phyloP scores from a whole-genome alignment of 2,888 invertebrate species.

The Pycnomerus fuliginosus region DNA sequence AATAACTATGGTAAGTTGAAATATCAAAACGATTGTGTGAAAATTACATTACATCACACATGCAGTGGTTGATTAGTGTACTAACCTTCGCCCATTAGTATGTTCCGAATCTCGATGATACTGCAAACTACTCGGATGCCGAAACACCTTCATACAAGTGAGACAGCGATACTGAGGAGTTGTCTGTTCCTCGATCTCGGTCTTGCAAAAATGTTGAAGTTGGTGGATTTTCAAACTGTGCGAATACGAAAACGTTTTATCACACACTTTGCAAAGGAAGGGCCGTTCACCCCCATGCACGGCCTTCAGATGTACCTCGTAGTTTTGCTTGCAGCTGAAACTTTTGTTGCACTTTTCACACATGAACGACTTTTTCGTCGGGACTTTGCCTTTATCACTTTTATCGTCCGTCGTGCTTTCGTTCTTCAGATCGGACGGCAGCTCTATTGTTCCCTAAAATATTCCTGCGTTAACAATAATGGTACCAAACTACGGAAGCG shows the following conservation, averaged over 20 bases:
- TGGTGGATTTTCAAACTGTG: slow-evolving; percentile 61
- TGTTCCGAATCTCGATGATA: slow-evolving; percentile 70
- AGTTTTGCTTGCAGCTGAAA: slow-evolving; percentile 62
- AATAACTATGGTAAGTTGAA: no score
- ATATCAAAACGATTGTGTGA: no score
- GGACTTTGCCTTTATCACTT: not conserved
- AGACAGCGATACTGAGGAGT: slow-evolving; percentile 62
- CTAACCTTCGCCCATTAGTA: slow-evolving; percentile 32
- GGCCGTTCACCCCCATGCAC: slow-evolving; percentile 60
- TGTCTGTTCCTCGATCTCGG: slow-evolving; percentile 32
- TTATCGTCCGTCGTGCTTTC: no score
- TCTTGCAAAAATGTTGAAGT: slow-evolving; percentile 49
- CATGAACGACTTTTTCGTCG: slow-evolving; percentile 32
- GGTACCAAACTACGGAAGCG: no score
- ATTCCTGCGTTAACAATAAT: no score
- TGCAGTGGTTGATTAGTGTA: no score
- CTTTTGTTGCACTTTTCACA: slow-evolving; percentile 63
- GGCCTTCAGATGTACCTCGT: slow-evolving; percentile 61
- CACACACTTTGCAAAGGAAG: slow-evolving; percentile 61
- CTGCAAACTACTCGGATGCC: slow-evolving; percentile 71
- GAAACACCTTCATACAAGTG: slow-evolving; percentile 54
- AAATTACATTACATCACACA: no score
- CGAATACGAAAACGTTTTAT: slow-evolving; percentile 61
- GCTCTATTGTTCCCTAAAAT: not conserved
- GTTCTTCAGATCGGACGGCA: not conserved